Evolutionary conservation across 2,888 invertebrate species (phyloP), one percentile per base, ranked within the genome.

Genomic region (Drosophila eohydei): DNA sequence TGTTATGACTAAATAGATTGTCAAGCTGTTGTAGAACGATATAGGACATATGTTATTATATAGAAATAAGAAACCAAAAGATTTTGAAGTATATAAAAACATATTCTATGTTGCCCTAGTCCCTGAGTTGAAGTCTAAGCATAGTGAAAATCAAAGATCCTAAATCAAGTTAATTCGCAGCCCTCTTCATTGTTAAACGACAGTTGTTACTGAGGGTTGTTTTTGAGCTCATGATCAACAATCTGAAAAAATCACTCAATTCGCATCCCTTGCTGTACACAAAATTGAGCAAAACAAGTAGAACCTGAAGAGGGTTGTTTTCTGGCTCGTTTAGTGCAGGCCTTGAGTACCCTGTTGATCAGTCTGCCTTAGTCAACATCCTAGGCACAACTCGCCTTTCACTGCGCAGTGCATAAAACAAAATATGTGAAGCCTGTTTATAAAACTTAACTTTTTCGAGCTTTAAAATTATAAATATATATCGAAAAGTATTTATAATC

Each of bases 361-460:
- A 84, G 83, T 84, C 76, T 74, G 41, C 30, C 50, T 28, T 54
- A 44, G 71, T 14, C 55, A 52, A 60, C 71, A 68, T 46, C 46
- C 63, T 26, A 58, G 38, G 50, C 60, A 68, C 69, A 62, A 56
- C 43, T 61, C 50, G 51, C 21, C 21, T 36, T 26, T 38, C 38
- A 30, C 21, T 36, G 14, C 11, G 30, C 21, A 54, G 36, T 43
- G 30, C 16, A 34, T 34, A 12, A 50, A 12, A 21, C 0, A 21
- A 7, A 50, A 34, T 21, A 50, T 50, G 21, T 34, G 32, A 50
- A 34, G 50, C 32, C 12, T 12, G 50, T 50, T 21, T 7, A 32
- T 7, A 50, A 50, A 50, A 16, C 12, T 50, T 34, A 21, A 50
- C 32, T 32, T 50, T 7, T 41, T 30, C 46, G 11, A 54, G 4